These are phyloP conservation scores for Drosophila fungiperda DNA, from an alignment of 2,888 invertebrate genomes.

Conservation along the genomic window DNA sequence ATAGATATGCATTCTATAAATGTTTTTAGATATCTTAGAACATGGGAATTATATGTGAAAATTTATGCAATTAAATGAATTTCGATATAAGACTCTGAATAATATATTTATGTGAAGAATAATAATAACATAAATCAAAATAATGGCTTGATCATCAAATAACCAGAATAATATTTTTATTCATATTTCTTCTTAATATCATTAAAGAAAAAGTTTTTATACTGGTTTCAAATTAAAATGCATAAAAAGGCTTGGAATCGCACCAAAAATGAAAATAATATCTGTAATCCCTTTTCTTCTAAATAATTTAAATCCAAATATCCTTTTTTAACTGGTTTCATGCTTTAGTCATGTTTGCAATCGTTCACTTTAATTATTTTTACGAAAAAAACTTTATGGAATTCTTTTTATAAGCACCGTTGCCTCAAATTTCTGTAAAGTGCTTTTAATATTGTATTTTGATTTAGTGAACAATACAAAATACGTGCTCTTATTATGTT, in stretches of 20 bases:
- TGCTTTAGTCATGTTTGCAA: neutral
- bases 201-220: neutral
- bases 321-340: neutral
- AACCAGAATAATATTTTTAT: neutral
- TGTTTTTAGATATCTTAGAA: constrained; percentile 1
- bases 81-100: neutral
- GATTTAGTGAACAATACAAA: neutral
- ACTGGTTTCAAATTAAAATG: neutral
- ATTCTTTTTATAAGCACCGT: neutral
- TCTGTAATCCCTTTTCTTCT: neutral
- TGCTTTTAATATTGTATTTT: neutral
- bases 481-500: neutral
- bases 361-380: neutral
- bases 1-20: constrained; percentile 26
- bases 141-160: neutral
- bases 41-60: neutral
- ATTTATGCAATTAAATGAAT: neutral
- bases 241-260: neutral
- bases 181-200: neutral
- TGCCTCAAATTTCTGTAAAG: neutral
- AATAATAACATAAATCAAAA: neutral
- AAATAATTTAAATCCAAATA: neutral
- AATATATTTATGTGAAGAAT: neutral
- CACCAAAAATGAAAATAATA: neutral
- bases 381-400: neutral